Evolutionary conservation across 2,888 invertebrate genomes (phyloP).

Genomic region (Steinernema hermaphroditum): DNA sequence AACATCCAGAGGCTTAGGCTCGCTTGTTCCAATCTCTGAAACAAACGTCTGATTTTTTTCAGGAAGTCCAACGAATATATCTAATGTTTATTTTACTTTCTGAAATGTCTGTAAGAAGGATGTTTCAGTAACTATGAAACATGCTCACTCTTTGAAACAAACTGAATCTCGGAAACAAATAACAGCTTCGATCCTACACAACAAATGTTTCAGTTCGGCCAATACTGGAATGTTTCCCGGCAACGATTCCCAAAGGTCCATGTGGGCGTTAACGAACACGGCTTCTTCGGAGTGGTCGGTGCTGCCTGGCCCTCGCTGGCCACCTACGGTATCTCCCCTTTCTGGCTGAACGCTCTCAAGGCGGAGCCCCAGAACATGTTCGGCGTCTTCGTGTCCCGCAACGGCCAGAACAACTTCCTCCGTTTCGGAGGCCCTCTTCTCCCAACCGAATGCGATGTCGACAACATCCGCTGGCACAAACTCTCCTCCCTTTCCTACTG

Average conservation of each 20-base stretch:
- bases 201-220: constrained; percentile 21
- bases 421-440: constrained; percentile 13
- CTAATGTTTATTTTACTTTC: too few species aligned
- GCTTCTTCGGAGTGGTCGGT: constrained; percentile 12
- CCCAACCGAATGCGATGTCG: background rate
- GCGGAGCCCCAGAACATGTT: background rate
- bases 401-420: constrained; percentile 11
- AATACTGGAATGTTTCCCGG: constrained; percentile 3
- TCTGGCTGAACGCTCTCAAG: constrained; percentile 10
- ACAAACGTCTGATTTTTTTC: too few species aligned
- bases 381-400: constrained; percentile 15
- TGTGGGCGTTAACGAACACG: constrained; percentile 10
- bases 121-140: too few species aligned
- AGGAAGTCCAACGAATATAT: too few species aligned
- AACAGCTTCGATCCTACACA: too few species aligned
- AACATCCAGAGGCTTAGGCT: too few species aligned
- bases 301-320: constrained; percentile 2
- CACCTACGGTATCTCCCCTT: constrained; percentile 20
- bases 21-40: too few species aligned
- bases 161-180: too few species aligned
- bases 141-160: too few species aligned
- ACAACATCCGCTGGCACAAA: background rate
- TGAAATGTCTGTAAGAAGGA: too few species aligned
- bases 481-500: constrained; percentile 7
- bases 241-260: background rate